Percentiles rank a stretch among this genome's conserved stretches.
Evolutionary conservation across 1,140 invertebrate genomes (phyloP).

Genomic region (Drosophila kepulauana): DNA sequence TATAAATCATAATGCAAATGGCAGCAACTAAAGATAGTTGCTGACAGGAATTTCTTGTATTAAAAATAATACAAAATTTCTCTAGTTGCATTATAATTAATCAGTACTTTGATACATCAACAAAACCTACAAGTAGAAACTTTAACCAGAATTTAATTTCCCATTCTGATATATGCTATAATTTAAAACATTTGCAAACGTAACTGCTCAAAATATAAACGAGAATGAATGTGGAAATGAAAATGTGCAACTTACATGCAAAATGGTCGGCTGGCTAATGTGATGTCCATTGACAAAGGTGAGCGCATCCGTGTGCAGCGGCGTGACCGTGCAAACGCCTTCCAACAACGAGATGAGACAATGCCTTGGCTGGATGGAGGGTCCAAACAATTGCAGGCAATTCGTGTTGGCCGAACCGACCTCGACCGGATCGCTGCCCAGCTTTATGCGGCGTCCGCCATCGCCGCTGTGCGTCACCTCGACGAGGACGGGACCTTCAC

Average conservation of each 20-base stretch:
- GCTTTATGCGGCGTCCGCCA: conserved; percentile 87
- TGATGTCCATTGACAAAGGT: conserved; percentile 97
- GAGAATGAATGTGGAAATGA: not conserved
- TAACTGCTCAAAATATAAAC: not conserved
- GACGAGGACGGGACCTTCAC: conserved; percentile 86
- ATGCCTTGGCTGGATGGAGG: conserved; percentile 95
- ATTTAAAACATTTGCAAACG: not conserved
- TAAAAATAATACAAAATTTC: no score
- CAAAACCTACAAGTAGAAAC: no score
- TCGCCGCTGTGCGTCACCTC: conserved; percentile 89
- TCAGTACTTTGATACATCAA: no score
- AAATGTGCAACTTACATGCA: conserved; percentile 88
- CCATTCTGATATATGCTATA: no score
- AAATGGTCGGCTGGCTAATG: conserved; percentile 95
- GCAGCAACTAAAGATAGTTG: no score
- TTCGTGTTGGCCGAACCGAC: conserved; percentile 89
- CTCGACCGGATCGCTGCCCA: conserved; percentile 88
- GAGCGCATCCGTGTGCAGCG: conserved; percentile 95
- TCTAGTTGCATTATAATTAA: no score
- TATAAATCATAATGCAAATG: no score
- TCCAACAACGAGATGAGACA: conserved; percentile 96
- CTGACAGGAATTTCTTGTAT: no score
- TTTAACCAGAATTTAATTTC: no score
- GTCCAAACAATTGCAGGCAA: conserved; percentile 89
- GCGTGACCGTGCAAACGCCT: conserved; percentile 96